These are phyloP conservation scores for Parnassius apollo DNA, from an alignment of 2,888 invertebrate genomes.

Conservation along the genomic window DNA sequence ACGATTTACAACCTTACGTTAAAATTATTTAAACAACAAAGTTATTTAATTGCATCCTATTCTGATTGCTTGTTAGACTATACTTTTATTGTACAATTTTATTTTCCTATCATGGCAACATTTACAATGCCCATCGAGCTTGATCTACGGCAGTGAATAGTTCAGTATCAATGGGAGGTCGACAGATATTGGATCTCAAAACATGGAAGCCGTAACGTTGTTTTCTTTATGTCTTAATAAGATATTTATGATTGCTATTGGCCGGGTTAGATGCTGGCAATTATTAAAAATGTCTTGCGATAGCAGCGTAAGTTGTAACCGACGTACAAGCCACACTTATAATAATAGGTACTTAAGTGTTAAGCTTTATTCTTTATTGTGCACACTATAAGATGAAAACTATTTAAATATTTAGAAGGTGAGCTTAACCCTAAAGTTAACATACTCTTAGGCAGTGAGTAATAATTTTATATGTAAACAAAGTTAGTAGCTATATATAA, in stretches of 20 bases:
- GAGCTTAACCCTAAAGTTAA: no score
- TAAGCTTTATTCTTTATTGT: no score
- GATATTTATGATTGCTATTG: conserved; percentile 50
- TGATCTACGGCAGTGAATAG: conserved; percentile 21
- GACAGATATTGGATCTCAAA: conserved; percentile 28
- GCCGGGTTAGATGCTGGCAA: conserved; percentile 39
- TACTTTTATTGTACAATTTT: conserved; percentile 45
- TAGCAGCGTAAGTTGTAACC: conserved; percentile 11
- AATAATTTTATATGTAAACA: no score
- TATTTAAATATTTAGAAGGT: no score
- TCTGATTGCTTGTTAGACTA: conserved; percentile 47
- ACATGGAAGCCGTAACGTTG: conserved; percentile 32
- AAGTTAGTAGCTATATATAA: no score
- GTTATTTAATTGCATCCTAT: conserved; percentile 42
- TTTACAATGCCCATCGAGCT: conserved; percentile 23
- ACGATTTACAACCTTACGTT: conserved; percentile 33
- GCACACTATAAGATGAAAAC: no score
- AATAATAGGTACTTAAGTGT: no score
- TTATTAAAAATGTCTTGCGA: conserved; percentile 42
- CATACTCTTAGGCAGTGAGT: no score
- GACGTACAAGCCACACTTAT: no score
- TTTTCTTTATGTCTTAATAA: conserved; percentile 56
- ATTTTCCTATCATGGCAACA: conserved; percentile 38
- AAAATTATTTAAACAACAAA: conserved; percentile 41
- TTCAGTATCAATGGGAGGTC: conserved; percentile 25